Conservation (phyloP, 2,888 invertebrate genomes). For the Acanthacorydalis orientalis region DNA sequence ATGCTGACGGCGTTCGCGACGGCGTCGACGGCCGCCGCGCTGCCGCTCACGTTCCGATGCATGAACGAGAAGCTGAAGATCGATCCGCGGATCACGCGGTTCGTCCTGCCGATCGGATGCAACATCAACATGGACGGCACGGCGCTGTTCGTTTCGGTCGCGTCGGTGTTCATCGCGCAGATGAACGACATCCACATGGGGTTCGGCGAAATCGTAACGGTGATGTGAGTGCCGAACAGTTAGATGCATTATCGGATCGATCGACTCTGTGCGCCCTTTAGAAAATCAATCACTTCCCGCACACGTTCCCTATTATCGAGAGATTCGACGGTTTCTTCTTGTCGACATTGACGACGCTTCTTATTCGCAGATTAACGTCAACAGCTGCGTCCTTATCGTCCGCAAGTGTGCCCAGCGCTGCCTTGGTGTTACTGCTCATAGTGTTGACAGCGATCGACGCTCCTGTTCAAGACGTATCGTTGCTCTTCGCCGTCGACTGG, state of each 20-base stretch:
- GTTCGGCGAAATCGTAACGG: constrained; percentile 70
- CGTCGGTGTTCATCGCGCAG: constrained; percentile 74
- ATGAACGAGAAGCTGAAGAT: constrained; percentile 71
- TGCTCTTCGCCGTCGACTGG: constrained; percentile 80
- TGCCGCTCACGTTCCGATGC: constrained; percentile 67
- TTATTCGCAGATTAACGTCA: constrained; percentile 47
- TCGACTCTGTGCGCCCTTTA: too few species aligned
- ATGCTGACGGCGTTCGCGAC: constrained; percentile 79
- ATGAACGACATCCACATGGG: constrained; percentile 70
- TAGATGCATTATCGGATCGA: too few species aligned
- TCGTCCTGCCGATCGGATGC: constrained; percentile 80
- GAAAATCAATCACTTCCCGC: too few species aligned
- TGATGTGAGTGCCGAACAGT: constrained; percentile 69
- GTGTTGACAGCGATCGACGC: constrained; percentile 70
- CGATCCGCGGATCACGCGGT: constrained; percentile 67
- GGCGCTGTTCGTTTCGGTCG: constrained; percentile 73
- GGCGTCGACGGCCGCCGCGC: constrained; percentile 79
- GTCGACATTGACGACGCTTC: too few species aligned
- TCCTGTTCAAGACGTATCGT: constrained; percentile 62
- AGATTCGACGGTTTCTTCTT: too few species aligned
- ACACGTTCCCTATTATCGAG: too few species aligned
- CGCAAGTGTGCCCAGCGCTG: constrained; percentile 75
- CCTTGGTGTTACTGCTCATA: constrained; percentile 62
- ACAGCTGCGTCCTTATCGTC: constrained; percentile 81
- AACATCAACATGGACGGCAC: constrained; percentile 91